phyloP scores from a whole-genome alignment of 2,888 invertebrate genomes.

The Elysia crispata region DNA sequence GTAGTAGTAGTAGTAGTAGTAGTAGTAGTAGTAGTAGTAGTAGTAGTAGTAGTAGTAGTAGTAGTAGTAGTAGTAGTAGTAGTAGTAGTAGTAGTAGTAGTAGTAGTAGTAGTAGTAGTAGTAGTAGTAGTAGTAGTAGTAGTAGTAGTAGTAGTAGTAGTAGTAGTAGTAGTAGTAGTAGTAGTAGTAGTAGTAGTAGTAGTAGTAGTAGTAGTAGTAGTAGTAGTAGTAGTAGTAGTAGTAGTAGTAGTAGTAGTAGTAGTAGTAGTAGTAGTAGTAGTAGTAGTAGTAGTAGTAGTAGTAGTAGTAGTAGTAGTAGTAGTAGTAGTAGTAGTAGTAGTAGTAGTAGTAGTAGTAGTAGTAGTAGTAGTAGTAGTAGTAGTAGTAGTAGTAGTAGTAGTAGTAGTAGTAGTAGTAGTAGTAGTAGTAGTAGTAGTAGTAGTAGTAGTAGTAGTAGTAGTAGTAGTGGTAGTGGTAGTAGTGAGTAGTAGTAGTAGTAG shows the following conservation, averaged over 20 bases:
- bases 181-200: conserved; percentile 12
- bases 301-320: conserved; percentile 29
- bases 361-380: conserved; percentile 18
- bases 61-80: conserved; percentile 9
- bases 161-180: not conserved
- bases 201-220: conserved; percentile 12
- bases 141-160: not conserved
- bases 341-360: conserved; percentile 29
- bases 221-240: conserved; percentile 23
- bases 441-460: conserved; percentile 30
- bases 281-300: conserved; percentile 30
- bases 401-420: conserved; percentile 2
- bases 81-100: conserved; percentile 9
- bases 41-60: conserved; percentile 4
- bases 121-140: not conserved
- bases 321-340: conserved; percentile 29
- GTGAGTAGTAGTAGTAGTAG: no score
- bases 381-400: not conserved
- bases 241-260: conserved; percentile 33
- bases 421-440: conserved; percentile 19
- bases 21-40: conserved; percentile 9
- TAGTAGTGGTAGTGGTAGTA: no score
- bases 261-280: conserved; percentile 11
- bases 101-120: conserved; percentile 9
- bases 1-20: conserved; percentile 4